phyloP scores from a whole-genome alignment of 1,140 invertebrate species.

The Prorops nasuta region DNA sequence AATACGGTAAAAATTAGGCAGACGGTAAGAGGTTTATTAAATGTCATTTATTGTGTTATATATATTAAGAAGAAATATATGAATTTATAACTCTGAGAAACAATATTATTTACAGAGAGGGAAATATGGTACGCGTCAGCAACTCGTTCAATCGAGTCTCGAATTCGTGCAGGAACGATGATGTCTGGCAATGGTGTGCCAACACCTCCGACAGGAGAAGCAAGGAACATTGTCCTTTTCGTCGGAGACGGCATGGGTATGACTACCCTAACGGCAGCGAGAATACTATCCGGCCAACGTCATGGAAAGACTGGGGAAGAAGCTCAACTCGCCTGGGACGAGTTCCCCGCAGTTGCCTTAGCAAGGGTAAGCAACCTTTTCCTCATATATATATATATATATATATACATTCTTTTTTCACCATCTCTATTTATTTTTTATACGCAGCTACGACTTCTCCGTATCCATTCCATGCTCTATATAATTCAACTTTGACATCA shows the following conservation, averaged over 20 bases:
- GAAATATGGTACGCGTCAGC: slow-evolving; percentile 41
- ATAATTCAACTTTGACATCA: no score
- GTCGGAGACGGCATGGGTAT: slow-evolving; percentile 82
- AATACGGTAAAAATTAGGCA: neutral
- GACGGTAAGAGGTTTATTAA: neutral
- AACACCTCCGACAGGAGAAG: slow-evolving; percentile 30
- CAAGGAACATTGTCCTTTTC: slow-evolving; percentile 67
- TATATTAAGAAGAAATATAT: neutral
- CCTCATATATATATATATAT: slow-evolving; percentile 11
- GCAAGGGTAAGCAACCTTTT: slow-evolving; percentile 62
- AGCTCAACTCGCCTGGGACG: slow-evolving; percentile 67
- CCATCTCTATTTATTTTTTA: neutral
- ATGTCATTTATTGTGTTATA: neutral
- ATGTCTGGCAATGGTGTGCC: slow-evolving; percentile 27
- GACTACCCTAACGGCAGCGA: slow-evolving; percentile 71
- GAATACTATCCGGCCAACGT: slow-evolving; percentile 65
- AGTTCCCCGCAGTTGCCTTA: slow-evolving; percentile 70
- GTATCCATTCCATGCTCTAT: no score
- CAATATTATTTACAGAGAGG: slow-evolving; percentile 29
- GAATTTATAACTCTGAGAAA: neutral
- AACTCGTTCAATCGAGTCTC: slow-evolving; percentile 33
- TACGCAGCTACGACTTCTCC: neutral
- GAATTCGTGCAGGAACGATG: slow-evolving; percentile 31
- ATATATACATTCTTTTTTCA: slow-evolving; percentile 1
- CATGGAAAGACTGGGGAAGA: slow-evolving; percentile 64